phyloP scores from a whole-genome alignment of 2,113 vertebrate species.

The Helogale parvula region DNA sequence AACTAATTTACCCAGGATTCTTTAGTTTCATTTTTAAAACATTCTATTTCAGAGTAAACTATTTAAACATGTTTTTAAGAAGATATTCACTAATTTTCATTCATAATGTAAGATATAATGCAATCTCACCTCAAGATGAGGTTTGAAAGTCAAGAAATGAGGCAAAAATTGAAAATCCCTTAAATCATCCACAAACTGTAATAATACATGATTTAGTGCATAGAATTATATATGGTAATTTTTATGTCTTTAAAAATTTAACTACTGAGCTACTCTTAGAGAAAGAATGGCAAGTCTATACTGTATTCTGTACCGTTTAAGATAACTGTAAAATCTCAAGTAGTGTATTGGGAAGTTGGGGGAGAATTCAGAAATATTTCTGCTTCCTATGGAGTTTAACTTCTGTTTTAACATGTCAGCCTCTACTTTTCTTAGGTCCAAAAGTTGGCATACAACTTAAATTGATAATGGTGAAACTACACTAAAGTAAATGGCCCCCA shows the following conservation, averaged over 20 bases:
- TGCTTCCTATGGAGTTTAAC: neutral
- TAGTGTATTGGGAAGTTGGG: neutral
- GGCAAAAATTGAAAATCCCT: slow-evolving; percentile 23
- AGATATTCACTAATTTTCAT: slow-evolving; percentile 5
- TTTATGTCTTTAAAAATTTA: slow-evolving; percentile 39
- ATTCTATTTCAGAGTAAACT: neutral
- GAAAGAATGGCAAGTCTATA: neutral
- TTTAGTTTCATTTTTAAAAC: neutral
- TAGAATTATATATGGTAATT: neutral
- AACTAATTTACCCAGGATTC: neutral
- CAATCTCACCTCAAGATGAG: neutral
- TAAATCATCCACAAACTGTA: neutral
- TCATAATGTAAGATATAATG: neutral
- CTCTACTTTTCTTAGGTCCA: neutral
- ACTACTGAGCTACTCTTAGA: neutral
- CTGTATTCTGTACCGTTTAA: neutral
- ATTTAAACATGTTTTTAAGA: slow-evolving; percentile 34
- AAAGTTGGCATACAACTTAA: neutral
- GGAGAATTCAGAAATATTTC: slow-evolving; percentile 30
- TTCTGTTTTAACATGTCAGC: neutral
- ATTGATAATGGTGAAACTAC: neutral
- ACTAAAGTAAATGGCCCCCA: neutral
- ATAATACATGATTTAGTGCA: neutral
- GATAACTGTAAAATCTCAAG: neutral
- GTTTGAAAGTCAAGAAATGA: slow-evolving; percentile 10